Conservation (phyloP, 2,888 invertebrate genomes). For the Rapana venosa region DNA sequence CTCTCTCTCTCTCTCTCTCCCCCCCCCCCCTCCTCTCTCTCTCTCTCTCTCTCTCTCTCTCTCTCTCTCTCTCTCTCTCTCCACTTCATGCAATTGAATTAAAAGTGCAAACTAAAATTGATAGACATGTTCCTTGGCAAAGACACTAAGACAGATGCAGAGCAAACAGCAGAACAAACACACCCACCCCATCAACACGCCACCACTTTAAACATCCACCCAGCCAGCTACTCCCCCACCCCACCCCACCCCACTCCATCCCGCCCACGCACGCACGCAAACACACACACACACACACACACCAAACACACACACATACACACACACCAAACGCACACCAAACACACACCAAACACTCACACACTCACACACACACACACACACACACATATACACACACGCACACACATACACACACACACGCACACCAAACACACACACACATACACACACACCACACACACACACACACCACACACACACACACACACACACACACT, state of each 20-base stretch:
- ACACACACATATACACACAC: neutral
- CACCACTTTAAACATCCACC: neutral
- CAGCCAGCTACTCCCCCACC: neutral
- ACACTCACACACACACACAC: neutral
- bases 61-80: too few relatives aligned
- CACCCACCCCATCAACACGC: neutral
- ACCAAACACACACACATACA: neutral
- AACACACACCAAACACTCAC: neutral
- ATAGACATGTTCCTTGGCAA: too few relatives aligned
- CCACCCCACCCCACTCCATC: too few relatives aligned
- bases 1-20: too few relatives aligned
- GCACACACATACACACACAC: neutral
- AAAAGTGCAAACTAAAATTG: too few relatives aligned
- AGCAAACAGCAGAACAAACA: neutral
- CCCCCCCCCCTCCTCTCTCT: too few relatives aligned
- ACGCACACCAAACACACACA: neutral
- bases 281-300: neutral
- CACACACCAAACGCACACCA: neutral
- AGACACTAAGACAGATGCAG: neutral
- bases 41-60: too few relatives aligned
- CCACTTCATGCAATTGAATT: too few relatives aligned
- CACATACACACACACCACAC: neutral
- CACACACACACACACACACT: constrained; percentile 1
- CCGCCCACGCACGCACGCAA: neutral
- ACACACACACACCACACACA: neutral